Base-by-base conservation (phyloP, 2,888 invertebrate species). In the Muschampia staudingeri region DNA sequence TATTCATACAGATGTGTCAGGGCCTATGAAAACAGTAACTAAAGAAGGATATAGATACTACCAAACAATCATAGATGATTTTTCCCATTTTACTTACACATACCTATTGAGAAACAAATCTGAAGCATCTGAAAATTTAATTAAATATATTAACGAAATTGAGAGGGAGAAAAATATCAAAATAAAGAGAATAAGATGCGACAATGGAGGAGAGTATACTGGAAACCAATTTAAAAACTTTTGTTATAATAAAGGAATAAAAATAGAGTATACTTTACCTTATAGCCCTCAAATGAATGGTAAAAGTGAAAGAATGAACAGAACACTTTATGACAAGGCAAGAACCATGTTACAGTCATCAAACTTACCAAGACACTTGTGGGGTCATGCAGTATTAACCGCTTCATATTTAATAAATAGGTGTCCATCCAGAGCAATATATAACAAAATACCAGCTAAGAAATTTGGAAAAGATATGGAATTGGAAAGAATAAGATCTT, bases 71-170 rank as follows among this genome's bases (percentile, higher is more conserved):
- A 56, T 56, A 19, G 44, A 48, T 14, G 44, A 42, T 56, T 61
- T 44, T 72, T 77, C 16, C 34, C 16, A 77, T 67, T 72, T 40
- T 5, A 48, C 44, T 44, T 8, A 48, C 16, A 30, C 72, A 30
- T 72, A 48, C 48, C 19, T 56, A 56, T 11, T 72, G 16, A 25
- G 0, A 40, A 0, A 30, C 2, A 72, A 30, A 9, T 56, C 19
- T 5, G 44, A 44, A 4, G 12, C 34, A 52, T 34, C 12, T 12
- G 44, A 34, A 52, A 34, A 52, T 25, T 1, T 44, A 48, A 72
- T 9, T 0, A 14, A 65, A 12, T 19, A 65, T 19, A 19, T 56
- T 19, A 56, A 56, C 6, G 9, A 56, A 19, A 19, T 56, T 4
- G 56, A 56, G 7, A 56, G 44, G 11, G 44, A 48, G 5, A 48